These are phyloP conservation scores for Drepana falcataria DNA, from an alignment of 2,888 invertebrate species.

Conservation along the genomic window DNA sequence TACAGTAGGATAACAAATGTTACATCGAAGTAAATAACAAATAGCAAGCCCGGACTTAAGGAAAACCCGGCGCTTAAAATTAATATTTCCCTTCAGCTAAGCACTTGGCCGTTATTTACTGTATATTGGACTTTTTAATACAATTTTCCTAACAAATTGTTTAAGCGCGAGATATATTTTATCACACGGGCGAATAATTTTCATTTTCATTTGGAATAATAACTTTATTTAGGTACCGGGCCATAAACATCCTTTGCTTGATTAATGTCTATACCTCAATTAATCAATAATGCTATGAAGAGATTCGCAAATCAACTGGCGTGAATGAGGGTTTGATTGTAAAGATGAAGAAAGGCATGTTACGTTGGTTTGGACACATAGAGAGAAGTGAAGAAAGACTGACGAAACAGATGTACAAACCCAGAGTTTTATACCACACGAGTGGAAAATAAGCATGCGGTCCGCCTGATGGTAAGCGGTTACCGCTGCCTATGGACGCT, in stretches of 20 bases:
- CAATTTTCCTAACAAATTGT: constrained; percentile 3
- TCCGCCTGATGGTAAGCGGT: no score
- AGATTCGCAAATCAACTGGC: no score
- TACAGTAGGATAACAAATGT: constrained; percentile 16
- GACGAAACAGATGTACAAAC: no score
- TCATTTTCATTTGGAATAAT: background rate
- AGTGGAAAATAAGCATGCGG: no score
- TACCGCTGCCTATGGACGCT: no score
- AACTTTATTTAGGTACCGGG: background rate
- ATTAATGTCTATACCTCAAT: no score
- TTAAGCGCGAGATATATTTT: background rate
- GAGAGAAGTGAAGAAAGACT: no score
- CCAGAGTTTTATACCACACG: no score
- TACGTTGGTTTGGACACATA: no score
- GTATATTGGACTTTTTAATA: constrained; percentile 10
- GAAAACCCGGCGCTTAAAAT: constrained; percentile 24
- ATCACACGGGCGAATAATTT: background rate
- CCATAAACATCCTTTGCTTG: background rate
- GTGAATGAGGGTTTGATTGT: no score
- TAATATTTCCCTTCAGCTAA: background rate
- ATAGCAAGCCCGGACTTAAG: constrained; percentile 8
- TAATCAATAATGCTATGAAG: no score
- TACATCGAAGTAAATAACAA: constrained; percentile 29
- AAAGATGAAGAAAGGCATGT: no score
- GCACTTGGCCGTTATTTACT: background rate